A percentile compares a stretch with the other conserved stretches of the same genome.
These are phyloP conservation scores for Campopleginae sp. DNA, from an alignment of 2,888 invertebrate genomes.

Conservation along the genomic window DNA sequence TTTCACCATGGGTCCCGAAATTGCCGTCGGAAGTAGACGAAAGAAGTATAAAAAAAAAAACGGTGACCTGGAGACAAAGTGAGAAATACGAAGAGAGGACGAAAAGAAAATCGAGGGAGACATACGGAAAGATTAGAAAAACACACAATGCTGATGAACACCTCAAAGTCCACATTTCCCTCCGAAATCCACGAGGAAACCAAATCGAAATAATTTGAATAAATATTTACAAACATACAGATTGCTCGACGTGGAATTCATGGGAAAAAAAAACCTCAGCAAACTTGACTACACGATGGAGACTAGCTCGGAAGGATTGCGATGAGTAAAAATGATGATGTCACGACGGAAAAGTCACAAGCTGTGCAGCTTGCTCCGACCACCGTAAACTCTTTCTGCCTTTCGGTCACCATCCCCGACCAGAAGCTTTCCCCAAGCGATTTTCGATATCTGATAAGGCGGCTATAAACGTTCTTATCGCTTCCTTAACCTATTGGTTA, in stretches of 20 bases:
- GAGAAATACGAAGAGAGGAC: neutral
- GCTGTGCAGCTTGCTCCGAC: neutral
- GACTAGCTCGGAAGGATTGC: neutral
- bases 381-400: constrained; percentile 36
- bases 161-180: neutral
- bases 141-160: neutral
- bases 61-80: neutral
- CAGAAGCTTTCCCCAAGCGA: constrained; percentile 47
- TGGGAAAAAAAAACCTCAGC: neutral
- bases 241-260: neutral
- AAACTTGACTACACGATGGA: neutral
- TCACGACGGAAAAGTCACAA: neutral
- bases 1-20: constrained; percentile 37
- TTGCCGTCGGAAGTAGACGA: neutral
- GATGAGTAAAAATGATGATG: neutral
- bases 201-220: neutral
- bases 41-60: neutral
- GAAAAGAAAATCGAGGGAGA: neutral
- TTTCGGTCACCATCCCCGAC: constrained; percentile 27
- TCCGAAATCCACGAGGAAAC: neutral
- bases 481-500: constrained; percentile 25
- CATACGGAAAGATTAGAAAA: neutral
- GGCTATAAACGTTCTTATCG: constrained; percentile 23
- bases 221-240: neutral
- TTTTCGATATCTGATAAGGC: constrained; percentile 67